phyloP scores from a whole-genome alignment of 1,140 invertebrate species.

The Drosophila busckii region DNA sequence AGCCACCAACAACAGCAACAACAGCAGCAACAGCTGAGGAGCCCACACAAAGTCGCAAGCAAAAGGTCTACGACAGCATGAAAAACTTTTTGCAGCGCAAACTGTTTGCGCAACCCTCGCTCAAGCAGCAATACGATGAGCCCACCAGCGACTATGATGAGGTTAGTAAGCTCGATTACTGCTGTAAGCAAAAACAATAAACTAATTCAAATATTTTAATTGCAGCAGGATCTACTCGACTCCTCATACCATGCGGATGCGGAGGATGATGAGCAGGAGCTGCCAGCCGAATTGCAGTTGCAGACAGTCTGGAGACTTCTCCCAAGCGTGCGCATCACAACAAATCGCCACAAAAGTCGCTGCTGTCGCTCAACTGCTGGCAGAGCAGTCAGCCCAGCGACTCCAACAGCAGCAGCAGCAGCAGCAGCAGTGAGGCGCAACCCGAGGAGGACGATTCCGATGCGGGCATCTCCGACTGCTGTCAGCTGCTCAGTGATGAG shows the following conservation, averaged over 20 bases:
- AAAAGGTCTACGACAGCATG: conserved; percentile 74
- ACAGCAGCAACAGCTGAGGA: conserved; percentile 18
- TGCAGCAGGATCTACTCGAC: conserved; percentile 68
- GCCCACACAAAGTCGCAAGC: conserved; percentile 52
- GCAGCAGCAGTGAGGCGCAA: conserved; percentile 31
- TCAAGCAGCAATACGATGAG: conserved; percentile 37
- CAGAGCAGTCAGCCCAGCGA: conserved; percentile 67
- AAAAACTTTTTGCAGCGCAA: conserved; percentile 70
- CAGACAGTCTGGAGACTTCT: conserved; percentile 39
- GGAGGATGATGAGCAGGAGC: conserved; percentile 61
- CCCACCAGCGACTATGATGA: conserved; percentile 72
- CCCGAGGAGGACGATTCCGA: conserved; percentile 41
- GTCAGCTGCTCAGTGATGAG: conserved; percentile 46
- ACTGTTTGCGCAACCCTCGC: conserved; percentile 59
- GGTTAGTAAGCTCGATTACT: conserved; percentile 38
- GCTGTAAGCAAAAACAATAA: not conserved
- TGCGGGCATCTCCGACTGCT: conserved; percentile 67
- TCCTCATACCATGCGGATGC: conserved; percentile 71
- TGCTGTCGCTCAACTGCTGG: conserved; percentile 70
- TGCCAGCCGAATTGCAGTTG: conserved; percentile 56
- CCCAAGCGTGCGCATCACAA: conserved; percentile 30
- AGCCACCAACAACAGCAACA: conserved; percentile 2
- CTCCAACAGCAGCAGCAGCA: conserved; percentile 43
- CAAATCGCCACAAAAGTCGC: conserved; percentile 63
- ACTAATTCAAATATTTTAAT: not conserved